Evolutionary conservation across 2,888 invertebrate genomes (phyloP).

Genomic region (Aleiodes testaceus): DNA sequence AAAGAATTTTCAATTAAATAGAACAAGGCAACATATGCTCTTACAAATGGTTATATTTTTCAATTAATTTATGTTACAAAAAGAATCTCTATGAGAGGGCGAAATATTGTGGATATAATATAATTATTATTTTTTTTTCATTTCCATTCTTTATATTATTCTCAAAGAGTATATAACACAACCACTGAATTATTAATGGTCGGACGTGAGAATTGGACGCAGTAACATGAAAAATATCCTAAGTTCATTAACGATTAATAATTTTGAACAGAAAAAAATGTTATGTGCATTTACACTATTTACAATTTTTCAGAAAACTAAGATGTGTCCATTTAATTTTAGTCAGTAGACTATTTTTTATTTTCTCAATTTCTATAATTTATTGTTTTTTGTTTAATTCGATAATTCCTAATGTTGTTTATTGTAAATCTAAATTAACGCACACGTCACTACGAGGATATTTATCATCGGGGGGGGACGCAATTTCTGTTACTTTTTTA

Average conservation of each 20-base stretch:
- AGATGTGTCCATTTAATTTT: conserved; percentile 50
- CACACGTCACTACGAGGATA: conserved; percentile 14
- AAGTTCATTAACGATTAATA: conserved; percentile 9
- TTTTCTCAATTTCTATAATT: neutral
- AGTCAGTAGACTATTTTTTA: conserved; percentile 20
- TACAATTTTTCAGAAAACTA: conserved; percentile 61
- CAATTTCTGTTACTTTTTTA: neutral
- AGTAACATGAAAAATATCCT: conserved; percentile 36
- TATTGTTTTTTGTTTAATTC: no score
- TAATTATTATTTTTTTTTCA: conserved; percentile 30
- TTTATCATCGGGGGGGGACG: conserved; percentile 16
- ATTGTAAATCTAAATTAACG: conserved; percentile 27
- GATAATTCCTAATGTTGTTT: conserved; percentile 16
- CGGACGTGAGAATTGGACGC: conserved; percentile 15
- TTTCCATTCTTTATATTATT: conserved; percentile 19
- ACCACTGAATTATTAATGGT: neutral
- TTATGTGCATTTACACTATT: conserved; percentile 68
- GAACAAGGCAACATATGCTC: conserved; percentile 42
- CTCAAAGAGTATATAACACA: conserved; percentile 30
- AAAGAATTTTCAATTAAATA: neutral
- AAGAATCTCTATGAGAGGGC: conserved; percentile 53
- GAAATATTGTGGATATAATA: conserved; percentile 30
- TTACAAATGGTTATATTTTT: conserved; percentile 69
- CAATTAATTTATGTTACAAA: conserved; percentile 64
- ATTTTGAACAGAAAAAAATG: conserved; percentile 47